These are phyloP conservation scores for Sebastes umbrosus DNA, from an alignment of 2,797 vertebrate species.

Conservation along the genomic window DNA sequence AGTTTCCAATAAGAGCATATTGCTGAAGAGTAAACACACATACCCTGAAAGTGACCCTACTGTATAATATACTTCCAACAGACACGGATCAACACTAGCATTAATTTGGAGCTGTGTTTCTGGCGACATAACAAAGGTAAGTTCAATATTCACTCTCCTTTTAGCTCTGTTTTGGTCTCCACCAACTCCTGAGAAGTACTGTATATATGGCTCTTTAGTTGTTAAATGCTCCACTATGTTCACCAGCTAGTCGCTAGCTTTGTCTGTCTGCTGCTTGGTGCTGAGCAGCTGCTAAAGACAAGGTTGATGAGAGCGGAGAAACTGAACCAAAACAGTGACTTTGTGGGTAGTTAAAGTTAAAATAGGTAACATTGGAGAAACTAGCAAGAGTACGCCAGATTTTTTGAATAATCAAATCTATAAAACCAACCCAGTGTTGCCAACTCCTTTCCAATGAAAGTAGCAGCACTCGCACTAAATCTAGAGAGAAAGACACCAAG, in stretches of 20 bases:
- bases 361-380: no score
- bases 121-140: not conserved
- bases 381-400: no score
- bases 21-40: not conserved
- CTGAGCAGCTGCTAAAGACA: not conserved
- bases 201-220: no score
- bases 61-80: not conserved
- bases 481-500: no score
- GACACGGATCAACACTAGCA: not conserved
- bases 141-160: not conserved
- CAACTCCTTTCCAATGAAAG: no score
- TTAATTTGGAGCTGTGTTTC: not conserved
- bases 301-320: not conserved
- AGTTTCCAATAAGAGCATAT: not conserved
- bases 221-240: no score
- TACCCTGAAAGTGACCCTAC: not conserved
- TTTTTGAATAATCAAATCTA: accelerated
- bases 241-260: no score
- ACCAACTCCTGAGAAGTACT: not conserved
- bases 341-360: accelerated
- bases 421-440: no score
- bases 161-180: not conserved
- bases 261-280: no score
- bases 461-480: no score
- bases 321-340: not conserved